A percentile compares a stretch with the other conserved stretches of the same genome.
phyloP scores from a whole-genome alignment of 2,113 vertebrate species.

The Thymallus thymallus region DNA sequence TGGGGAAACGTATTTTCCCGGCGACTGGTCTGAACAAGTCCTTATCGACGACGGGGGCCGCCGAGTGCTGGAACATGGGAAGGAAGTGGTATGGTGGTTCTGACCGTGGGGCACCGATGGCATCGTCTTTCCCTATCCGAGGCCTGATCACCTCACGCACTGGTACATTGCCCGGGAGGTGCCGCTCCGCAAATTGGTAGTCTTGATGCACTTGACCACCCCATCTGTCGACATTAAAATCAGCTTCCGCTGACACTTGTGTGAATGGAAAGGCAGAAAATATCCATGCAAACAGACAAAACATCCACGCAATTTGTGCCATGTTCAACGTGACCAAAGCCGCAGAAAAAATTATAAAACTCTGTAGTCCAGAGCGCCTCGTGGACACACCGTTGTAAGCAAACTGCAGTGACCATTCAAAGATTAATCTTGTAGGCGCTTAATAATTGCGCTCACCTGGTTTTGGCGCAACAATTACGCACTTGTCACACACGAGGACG shows the following conservation, averaged over 20 bases:
- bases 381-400: background rate
- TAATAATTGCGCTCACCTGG: background rate
- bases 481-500: background rate
- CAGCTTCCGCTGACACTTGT: background rate
- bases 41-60: conserved; percentile 6
- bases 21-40: conserved; percentile 27
- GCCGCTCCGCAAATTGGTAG: background rate
- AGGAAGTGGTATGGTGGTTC: conserved; percentile 18
- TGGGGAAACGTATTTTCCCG: conserved; percentile 13
- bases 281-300: background rate
- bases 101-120: background rate
- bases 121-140: background rate
- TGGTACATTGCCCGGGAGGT: background rate
- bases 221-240: background rate
- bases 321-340: background rate
- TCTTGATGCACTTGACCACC: background rate
- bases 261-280: background rate
- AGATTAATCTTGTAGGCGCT: background rate
- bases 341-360: background rate
- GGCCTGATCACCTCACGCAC: conserved; percentile 10
- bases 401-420: too few relatives aligned
- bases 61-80: conserved; percentile 40
- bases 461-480: background rate
- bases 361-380: background rate
- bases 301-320: background rate